Evolutionary conservation across 2,113 vertebrate species (phyloP).

Genomic region (Asarcornis scutulata): DNA sequence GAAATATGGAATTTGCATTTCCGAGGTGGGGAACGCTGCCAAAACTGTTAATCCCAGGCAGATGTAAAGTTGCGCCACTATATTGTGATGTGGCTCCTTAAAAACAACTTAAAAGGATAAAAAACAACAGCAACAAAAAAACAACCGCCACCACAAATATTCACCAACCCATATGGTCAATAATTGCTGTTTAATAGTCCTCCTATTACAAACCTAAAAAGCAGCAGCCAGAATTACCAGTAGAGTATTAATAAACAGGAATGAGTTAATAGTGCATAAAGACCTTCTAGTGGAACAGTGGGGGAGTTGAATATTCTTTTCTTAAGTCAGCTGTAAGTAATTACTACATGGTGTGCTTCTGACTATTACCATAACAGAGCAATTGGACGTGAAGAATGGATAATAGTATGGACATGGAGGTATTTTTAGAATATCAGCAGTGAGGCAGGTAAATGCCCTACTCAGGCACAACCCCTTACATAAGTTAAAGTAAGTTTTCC

Average conservation of each 20-base stretch:
- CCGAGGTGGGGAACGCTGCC: constrained; percentile 58
- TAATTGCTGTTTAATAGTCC: constrained; percentile 88
- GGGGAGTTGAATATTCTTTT: constrained; percentile 96
- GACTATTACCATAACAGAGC: constrained; percentile 99
- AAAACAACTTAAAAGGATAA: constrained; percentile 56
- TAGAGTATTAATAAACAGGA: constrained; percentile 99
- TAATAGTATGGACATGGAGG: constrained; percentile 96
- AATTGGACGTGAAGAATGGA: constrained; percentile 99
- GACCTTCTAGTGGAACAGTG: constrained; percentile 94
- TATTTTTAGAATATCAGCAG: constrained; percentile 89
- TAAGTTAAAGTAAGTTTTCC: constrained; percentile 77
- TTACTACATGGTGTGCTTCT: constrained; percentile 98
- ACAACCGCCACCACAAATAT: constrained; percentile 75
- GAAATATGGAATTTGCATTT: constrained; percentile 53
- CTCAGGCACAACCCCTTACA: constrained; percentile 77
- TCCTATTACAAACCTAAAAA: constrained; percentile 92
- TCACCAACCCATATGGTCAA: constrained; percentile 85
- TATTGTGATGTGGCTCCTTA: constrained; percentile 62
- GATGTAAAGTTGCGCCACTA: constrained; percentile 64
- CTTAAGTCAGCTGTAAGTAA: constrained; percentile 99
- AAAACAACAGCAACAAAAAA: not conserved
- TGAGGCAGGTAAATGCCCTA: constrained; percentile 84
- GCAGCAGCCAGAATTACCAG: constrained; percentile 90
- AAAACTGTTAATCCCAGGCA: constrained; percentile 70
- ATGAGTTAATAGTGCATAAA: constrained; percentile 99